Evolutionary conservation across 35 echinoderm and acorn worm species (phyloP), one percentile per base, ranked within the genome.

Genomic region (Lytechinus pictus): DNA sequence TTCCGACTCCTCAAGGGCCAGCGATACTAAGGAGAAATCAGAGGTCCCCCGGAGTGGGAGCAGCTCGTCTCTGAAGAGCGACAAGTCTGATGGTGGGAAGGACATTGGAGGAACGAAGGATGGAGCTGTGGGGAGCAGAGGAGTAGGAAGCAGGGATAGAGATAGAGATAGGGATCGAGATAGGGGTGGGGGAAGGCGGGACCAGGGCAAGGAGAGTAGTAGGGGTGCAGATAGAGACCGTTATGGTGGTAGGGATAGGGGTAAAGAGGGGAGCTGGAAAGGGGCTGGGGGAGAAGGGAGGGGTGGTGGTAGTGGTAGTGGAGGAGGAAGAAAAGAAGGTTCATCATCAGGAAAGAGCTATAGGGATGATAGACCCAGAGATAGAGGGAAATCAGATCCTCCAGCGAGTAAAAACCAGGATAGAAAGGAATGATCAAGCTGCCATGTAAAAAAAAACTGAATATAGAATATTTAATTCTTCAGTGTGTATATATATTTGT

Each of bases 21-120:
- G 88, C 16, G 88, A 90, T 12, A 54, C 28, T 9, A 90, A 90
- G 88, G 88, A 90, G 28, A 90, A 54, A 54, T 10, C 88, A 8
- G 88, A 90, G 28, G 28, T 90, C 28, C 88, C 52, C 29, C 28
- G 88, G 10, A 90, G 88, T 12, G 16, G 88, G 10, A 90, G 88
- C 88, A 90, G 28, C 88, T 90, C 88, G 28, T 90, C 88, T 9
- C 88, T 90, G 7, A 90, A 90, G 88, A 90, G 88, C 52, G 88
- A 90, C 3, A 90, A 54, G 88, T 90, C 88, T 9, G 88, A 90
- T 6, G 66, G 66, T 24, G 66, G 66, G 19, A 79, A 79, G 19
- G 16, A 16, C 4, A 24, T 16, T 24, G 53, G 88, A 90, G 88
- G 89, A 91, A 33, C 16, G 3, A 91, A 33, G 89, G 53, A 54